Evolutionary conservation across 1,140 invertebrate genomes (phyloP).

Genomic region (Nautilus pompilius): DNA sequence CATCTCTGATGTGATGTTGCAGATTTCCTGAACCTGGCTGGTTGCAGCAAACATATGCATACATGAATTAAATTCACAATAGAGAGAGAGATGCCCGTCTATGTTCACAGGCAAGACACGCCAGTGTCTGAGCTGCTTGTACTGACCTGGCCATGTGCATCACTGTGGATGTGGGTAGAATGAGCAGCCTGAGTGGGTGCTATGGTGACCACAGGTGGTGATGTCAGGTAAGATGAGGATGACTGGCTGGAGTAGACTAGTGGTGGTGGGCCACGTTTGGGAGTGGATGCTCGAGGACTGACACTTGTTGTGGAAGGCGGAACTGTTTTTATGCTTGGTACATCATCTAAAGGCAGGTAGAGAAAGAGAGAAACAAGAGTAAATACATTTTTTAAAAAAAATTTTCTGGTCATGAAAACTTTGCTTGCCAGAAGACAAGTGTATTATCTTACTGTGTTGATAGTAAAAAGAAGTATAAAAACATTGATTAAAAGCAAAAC

Average conservation of each 20-base stretch:
- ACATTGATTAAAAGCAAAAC: no score
- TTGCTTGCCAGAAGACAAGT: no score
- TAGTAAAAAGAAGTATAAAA: no score
- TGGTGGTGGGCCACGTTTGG: constrained; percentile 41
- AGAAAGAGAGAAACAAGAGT: not conserved
- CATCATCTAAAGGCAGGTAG: not conserved
- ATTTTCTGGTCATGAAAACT: not conserved
- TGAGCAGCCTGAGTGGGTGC: constrained; percentile 53
- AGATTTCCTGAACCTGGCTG: no score
- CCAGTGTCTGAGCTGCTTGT: not conserved
- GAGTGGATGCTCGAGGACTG: constrained; percentile 40
- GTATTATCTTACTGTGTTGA: no score
- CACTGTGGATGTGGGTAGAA: constrained; percentile 18
- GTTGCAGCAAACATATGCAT: no score
- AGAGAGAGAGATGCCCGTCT: no score
- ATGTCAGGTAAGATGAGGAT: constrained; percentile 28
- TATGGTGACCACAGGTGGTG: constrained; percentile 56
- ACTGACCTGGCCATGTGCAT: constrained; percentile 30
- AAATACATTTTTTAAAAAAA: not conserved
- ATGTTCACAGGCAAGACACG: no score
- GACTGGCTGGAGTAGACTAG: constrained; percentile 32
- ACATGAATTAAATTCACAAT: no score
- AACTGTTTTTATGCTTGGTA: constrained; percentile 9
- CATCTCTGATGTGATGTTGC: no score
- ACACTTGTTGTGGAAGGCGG: constrained; percentile 20